phyloP scores from a whole-genome alignment of 1,140 invertebrate genomes.

The Calliphora vicina region DNA sequence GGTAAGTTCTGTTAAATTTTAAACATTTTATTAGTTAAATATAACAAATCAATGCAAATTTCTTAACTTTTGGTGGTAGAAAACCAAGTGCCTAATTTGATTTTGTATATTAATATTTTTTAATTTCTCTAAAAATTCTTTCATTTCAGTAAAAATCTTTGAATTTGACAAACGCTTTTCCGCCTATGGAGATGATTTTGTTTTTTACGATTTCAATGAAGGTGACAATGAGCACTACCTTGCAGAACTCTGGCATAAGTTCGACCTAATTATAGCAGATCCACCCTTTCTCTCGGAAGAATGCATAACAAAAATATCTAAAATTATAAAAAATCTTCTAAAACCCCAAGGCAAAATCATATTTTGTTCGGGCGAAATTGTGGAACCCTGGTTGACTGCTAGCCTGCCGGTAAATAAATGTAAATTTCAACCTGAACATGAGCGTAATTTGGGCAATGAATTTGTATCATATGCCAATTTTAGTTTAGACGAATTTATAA shows the following conservation, averaged over 20 bases:
- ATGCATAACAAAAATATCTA: slow-evolving; percentile 85
- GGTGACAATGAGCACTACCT: slow-evolving; percentile 73
- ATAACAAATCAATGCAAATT: too few species aligned
- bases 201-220: slow-evolving; percentile 88
- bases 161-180: slow-evolving; percentile 86
- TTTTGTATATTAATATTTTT: too few species aligned
- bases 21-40: too few species aligned
- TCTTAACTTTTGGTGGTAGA: too few species aligned
- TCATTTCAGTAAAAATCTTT: slow-evolving; percentile 76
- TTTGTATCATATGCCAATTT: slow-evolving; percentile 92
- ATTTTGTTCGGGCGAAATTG: slow-evolving; percentile 87
- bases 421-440: slow-evolving; percentile 81
- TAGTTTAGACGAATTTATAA: slow-evolving; percentile 68
- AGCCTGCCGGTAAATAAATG: slow-evolving; percentile 74
- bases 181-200: slow-evolving; percentile 80
- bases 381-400: slow-evolving; percentile 73
- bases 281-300: slow-evolving; percentile 94
- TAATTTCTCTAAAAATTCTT: slow-evolving; percentile 8
- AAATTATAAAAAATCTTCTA: slow-evolving; percentile 79
- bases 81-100: too few species aligned
- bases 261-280: slow-evolving; percentile 90
- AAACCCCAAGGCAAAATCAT: slow-evolving; percentile 78
- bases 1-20: slow-evolving; percentile 42
- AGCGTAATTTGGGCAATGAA: slow-evolving; percentile 90
- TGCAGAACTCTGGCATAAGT: slow-evolving; percentile 68